A percentile compares a stretch with the other conserved stretches of the same genome.
phyloP scores from a whole-genome alignment of 2,888 invertebrate species.

The Frankliniella intonsa region DNA sequence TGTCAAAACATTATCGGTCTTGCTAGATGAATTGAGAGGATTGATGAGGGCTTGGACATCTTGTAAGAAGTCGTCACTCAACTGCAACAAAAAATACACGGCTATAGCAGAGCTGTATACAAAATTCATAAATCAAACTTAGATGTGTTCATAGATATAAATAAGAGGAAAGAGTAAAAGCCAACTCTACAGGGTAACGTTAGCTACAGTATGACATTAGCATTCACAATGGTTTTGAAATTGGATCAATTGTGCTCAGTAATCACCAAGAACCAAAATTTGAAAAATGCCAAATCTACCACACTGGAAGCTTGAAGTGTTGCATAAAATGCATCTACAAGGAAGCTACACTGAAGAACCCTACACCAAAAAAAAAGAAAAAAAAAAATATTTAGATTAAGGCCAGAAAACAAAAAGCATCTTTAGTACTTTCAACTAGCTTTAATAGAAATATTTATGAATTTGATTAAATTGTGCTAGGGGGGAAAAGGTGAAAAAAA shows the following conservation, averaged over 20 bases:
- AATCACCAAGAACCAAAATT: neutral
- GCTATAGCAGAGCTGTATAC: neutral
- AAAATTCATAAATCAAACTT: neutral
- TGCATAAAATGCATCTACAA: neutral
- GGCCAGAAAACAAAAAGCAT: neutral
- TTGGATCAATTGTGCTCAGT: neutral
- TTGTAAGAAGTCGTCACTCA: conserved; percentile 43
- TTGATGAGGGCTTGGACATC: conserved; percentile 86
- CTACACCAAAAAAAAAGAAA: neutral
- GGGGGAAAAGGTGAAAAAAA: no score
- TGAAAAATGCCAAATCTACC: neutral
- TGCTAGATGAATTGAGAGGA: conserved; percentile 66
- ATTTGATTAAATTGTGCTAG: neutral
- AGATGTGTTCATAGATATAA: neutral
- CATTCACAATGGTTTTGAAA: neutral
- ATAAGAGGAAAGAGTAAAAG: neutral
- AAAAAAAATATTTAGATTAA: neutral
- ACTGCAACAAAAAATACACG: neutral
- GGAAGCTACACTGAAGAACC: neutral
- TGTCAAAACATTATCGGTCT: conserved; percentile 79
- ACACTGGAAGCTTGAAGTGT: no score
- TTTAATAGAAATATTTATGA: neutral
- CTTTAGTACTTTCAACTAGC: neutral
- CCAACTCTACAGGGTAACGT: neutral
- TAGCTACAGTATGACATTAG: neutral